phyloP scores from a whole-genome alignment of 2,797 vertebrate genomes.

The Neosilurus hyrtlii region DNA sequence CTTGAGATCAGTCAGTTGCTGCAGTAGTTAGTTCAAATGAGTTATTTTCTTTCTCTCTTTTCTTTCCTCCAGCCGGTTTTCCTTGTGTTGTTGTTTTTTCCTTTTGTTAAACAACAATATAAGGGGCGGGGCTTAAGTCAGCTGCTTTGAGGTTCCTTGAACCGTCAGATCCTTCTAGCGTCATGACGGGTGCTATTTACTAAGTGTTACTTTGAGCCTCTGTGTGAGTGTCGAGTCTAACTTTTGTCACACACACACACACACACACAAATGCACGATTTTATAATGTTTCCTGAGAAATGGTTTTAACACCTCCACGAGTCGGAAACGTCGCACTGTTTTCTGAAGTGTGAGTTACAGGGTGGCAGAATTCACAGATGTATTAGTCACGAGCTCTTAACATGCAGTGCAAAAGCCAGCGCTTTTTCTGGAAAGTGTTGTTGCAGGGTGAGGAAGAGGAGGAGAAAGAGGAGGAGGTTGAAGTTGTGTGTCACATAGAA shows the following conservation, averaged over 20 bases:
- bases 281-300: background rate
- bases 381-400: conserved; percentile 8
- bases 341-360: conserved; percentile 7
- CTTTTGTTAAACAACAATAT: background rate
- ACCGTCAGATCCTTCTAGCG: background rate
- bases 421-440: conserved; percentile 16
- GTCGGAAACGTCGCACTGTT: background rate
- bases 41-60: conserved; percentile 6
- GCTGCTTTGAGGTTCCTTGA: background rate
- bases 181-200: background rate
- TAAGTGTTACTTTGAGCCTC: background rate
- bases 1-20: background rate
- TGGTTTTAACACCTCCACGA: background rate
- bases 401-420: conserved; percentile 22
- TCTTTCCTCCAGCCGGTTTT: background rate
- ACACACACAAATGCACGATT: background rate
- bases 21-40: background rate
- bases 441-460: background rate
- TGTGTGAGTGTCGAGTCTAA: background rate
- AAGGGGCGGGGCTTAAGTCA: background rate
- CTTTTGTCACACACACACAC: background rate
- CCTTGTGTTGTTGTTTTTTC: background rate
- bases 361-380: conserved; percentile 26
- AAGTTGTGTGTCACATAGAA: background rate
- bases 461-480: background rate